Percentiles rank a stretch among this genome's conserved stretches.
These are phyloP conservation scores for Agrilus planipennis DNA, from an alignment of 1,140 invertebrate species.

Conservation along the genomic window DNA sequence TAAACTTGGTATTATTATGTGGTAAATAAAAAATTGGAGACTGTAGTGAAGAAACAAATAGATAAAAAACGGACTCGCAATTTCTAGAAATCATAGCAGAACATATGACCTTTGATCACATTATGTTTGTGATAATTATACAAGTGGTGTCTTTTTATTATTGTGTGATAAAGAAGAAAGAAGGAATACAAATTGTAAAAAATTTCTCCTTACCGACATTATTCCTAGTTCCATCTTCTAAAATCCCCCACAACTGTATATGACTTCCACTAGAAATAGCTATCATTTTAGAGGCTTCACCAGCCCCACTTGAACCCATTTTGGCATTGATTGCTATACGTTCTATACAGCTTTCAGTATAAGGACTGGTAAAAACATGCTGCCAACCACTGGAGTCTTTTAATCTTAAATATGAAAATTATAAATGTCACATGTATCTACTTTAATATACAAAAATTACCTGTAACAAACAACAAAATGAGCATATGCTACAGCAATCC, in stretches of 20 bases:
- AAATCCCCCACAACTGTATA: slow-evolving; percentile 82
- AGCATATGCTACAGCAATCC: slow-evolving; percentile 92
- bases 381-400: slow-evolving; percentile 96
- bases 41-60: no score
- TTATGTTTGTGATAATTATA: no score
- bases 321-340: slow-evolving; percentile 92
- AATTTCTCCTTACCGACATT: slow-evolving; percentile 63
- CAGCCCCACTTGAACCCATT: slow-evolving; percentile 49
- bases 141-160: no score
- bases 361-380: slow-evolving; percentile 83
- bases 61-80: no score
- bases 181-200: no score
- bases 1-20: no score
- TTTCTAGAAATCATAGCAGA: no score
- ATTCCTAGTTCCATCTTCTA: slow-evolving; percentile 61
- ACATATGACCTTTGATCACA: no score
- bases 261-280: slow-evolving; percentile 77
- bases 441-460: slow-evolving; percentile 35
- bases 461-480: slow-evolving; percentile 93
- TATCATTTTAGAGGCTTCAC: slow-evolving; percentile 65
- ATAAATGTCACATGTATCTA: background rate
- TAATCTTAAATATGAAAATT: slow-evolving; percentile 47
- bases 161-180: no score
- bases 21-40: no score
- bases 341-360: slow-evolving; percentile 82